phyloP scores from a whole-genome alignment of 2,888 invertebrate genomes.

The Philaethria dido region DNA sequence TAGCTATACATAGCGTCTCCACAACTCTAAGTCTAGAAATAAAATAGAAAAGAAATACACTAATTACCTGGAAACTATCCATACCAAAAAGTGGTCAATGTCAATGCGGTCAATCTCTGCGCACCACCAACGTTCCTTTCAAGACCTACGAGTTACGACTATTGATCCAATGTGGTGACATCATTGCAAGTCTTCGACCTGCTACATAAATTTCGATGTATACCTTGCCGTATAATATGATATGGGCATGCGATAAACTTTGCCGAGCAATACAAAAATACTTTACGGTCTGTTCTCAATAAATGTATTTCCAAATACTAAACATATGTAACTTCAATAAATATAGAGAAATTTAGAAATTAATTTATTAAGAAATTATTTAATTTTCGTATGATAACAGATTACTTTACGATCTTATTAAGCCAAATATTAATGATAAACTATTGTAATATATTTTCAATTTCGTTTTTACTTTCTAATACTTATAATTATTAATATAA shows the following conservation, averaged over 20 bases:
- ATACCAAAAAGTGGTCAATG: background rate
- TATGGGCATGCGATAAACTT: background rate
- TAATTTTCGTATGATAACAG: too few relatives aligned
- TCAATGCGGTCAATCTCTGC: constrained; percentile 12
- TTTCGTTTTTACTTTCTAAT: background rate
- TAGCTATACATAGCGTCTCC: background rate
- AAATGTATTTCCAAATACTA: too few relatives aligned
- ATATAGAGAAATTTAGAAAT: too few relatives aligned
- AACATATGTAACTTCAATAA: too few relatives aligned
- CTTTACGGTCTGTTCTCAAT: too few relatives aligned
- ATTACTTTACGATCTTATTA: too few relatives aligned
- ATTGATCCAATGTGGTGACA: constrained; percentile 20
- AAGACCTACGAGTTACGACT: background rate
- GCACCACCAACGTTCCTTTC: constrained; percentile 14
- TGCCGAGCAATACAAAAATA: background rate
- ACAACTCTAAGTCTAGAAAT: too few relatives aligned
- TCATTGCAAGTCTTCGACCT: constrained; percentile 6
- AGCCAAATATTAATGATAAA: too few relatives aligned
- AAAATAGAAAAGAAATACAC: background rate
- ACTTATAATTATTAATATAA: background rate
- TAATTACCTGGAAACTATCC: background rate
- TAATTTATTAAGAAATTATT: too few relatives aligned
- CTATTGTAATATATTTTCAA: too few relatives aligned
- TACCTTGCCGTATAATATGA: too few relatives aligned
- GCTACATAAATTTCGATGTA: background rate